Base-by-base conservation (phyloP, 1,140 invertebrate species). In the Drosophila yakuba region DNA sequence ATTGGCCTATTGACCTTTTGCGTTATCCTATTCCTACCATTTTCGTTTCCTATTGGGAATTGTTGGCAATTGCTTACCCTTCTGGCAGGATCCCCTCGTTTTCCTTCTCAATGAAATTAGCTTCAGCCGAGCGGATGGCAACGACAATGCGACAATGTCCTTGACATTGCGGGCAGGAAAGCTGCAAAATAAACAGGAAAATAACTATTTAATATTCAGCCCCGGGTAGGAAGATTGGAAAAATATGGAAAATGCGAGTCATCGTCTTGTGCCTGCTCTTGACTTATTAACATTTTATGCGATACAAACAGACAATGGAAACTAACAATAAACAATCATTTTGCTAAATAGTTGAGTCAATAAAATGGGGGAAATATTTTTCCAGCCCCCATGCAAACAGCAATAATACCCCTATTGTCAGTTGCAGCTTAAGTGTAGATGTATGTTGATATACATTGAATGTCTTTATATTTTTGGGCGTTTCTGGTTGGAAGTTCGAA, bases 271-370 rank as follows among this genome's bases (percentile, higher is more conserved):
- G 43, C 41, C 50, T 72, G 48, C 55, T 52, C 23, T 41, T 44
- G 44, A 64, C 80, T 74, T 78, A 82, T 83, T 75, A 83, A 66
- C 69, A 79, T 83, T 78, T 82, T 68, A 50, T 73, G 59, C 35
- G 15, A 43, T 20, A 15, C 23, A n/a, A 17, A 17, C 25, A 36
- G 47, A 58, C 23, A 51, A 17, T 45, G 38, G 56, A 58, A 47
- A 73, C 57, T 41, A 68, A 76, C 60, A 80, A 80, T 57, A 80
- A 80, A 73, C 57, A 79, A 79, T 48, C 51, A 36, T 35, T 43
- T 57, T 52, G 50, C 55, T 69, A 69, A 77, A 56, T 77, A 77
- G 56, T 76, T 68, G 54, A 50, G 63, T 77, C 74, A 77, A 77
- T 77, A 77, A 77, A 68, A 36, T 51, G 41, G 51, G 14, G 50